Evolutionary conservation across 2,113 vertebrate species (phyloP), one percentile per base, ranked within the genome.

Genomic region (Lanius ludovicianus): DNA sequence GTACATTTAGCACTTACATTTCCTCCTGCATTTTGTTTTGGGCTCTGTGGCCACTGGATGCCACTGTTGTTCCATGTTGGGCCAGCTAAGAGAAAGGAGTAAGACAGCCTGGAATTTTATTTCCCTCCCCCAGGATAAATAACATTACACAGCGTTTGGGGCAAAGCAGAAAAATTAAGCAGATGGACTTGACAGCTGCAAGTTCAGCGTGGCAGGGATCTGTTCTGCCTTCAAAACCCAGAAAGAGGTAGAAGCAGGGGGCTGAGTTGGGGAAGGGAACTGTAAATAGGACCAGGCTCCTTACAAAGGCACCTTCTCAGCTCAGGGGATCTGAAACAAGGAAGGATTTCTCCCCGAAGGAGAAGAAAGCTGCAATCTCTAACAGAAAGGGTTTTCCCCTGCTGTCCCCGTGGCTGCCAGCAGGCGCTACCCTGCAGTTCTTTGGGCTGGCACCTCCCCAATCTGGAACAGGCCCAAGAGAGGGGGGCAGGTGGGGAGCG

Each of bases 31-130:
- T 84, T 89, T 90, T 87, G 79, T 78, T 86, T 87, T 60, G 69
- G 89, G 10, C 39, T 39, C 56, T 75, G 69, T 90, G 88, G 89
- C 93, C 90, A 84, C 91, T 91, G 89, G 94, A 93, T 97, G 82
- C 78, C 92, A 93, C 86, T 92, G 80, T 93, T 93, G 90, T 65
- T 95, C 92, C 70, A 81, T 76, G 77, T 2, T 52, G 55, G 71
- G 28, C 28, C 78, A 90, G 65, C 77, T 70, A 69, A 79, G 82
- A 96, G 63, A 94, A 39, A 94, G 87, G 50, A 93, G 87, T 82
- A 73, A 87, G 42, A 80, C 64, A 87, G 70, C 80, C 64, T 84
- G 50, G 60, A 89, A 59, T 80, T 93, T 57, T 71, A 65, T 49
- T 65, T 74, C 27, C 31, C 55, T 22, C 6, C 15, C 9, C 5